Conservation (phyloP, 2,888 invertebrate species). For the Meta bourneti region DNA sequence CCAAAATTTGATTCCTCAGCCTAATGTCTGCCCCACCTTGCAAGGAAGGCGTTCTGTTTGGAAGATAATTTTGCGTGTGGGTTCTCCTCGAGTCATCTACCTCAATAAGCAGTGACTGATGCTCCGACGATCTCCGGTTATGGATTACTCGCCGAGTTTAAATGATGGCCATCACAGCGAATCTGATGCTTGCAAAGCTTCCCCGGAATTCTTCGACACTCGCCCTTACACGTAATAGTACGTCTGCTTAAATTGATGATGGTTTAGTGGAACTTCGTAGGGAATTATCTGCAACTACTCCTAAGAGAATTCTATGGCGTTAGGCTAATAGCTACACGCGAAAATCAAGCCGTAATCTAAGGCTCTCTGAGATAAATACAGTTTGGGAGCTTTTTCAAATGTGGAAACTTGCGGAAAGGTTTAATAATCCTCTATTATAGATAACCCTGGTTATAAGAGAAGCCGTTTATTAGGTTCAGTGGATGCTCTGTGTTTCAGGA, state of each 20-base stretch:
- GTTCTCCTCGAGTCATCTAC: constrained; percentile 33
- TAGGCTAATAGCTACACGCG: constrained; percentile 60
- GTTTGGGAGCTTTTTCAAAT: constrained; percentile 14
- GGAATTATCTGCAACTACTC: constrained; percentile 54
- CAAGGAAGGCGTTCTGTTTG: constrained; percentile 16
- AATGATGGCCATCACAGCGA: constrained; percentile 59
- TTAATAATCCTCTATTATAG: too few species aligned
- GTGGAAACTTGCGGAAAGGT: background rate
- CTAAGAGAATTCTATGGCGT: constrained; percentile 50
- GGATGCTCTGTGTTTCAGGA: too few species aligned
- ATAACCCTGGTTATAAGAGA: too few species aligned
- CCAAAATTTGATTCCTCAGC: constrained; percentile 2
- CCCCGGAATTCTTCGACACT: constrained; percentile 52
- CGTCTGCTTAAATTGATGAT: constrained; percentile 66
- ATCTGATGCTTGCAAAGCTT: constrained; percentile 46
- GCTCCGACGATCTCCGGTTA: constrained; percentile 50
- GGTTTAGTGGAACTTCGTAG: constrained; percentile 61
- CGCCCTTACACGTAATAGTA: constrained; percentile 56
- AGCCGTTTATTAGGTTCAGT: too few species aligned
- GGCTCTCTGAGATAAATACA: constrained; percentile 27
- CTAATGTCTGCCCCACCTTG: background rate
- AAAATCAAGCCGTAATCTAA: constrained; percentile 41
- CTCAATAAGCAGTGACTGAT: constrained; percentile 55
- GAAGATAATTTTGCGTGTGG: constrained; percentile 36
- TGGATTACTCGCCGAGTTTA: constrained; percentile 55